Evolutionary conservation across 2,797 vertebrate genomes (phyloP), one percentile per base, ranked within the genome.

Genomic region (Glossophaga mutica): DNA sequence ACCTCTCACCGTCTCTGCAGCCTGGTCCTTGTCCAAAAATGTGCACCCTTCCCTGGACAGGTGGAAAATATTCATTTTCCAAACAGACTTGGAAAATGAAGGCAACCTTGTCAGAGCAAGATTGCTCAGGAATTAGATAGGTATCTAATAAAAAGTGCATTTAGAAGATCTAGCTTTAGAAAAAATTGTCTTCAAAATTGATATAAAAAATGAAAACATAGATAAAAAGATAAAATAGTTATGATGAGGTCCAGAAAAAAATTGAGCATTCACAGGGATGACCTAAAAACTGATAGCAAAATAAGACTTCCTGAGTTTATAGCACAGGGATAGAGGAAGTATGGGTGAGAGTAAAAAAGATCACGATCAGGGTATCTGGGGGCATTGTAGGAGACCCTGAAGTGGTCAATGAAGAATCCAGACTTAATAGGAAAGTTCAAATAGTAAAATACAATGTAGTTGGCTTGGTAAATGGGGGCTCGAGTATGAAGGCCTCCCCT

Each of bases 31-130:
- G 24, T 84, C 50, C 15, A 68, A 84, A 84, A 79, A 52, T 10
- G 32, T 50, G 9, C 26, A n/a, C 79, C 24, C 8, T 87, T 94
- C 7, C n/a, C 29, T 59, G 62, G 37, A 76, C 65, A 21, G 9
- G 57, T 29, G 14, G 48, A 48, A 95, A 46, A 57, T 26, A 57
- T 57, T 57, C 57, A 29, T 26, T 59, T 59, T 59, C 65, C 9
- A 86, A 76, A 81, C 32, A 88, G 24, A 32, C 37, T 46, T 96
- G 44, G 37, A 67, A 94, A 95, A 91, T 59, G 16, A 81, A 87
- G 19, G 2, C 48, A 84, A 67, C 10, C 0, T 84, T n/a, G 52
- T 42, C 34, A 8, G 42, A 91, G 1, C 2, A 90, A 81, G 44
- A 73, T 14, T 87, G 29, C 15, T 71, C 2, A 78, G 26, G 48